Base-by-base conservation (phyloP, 2,797 vertebrate species). In the Nyctalus aviator region DNA sequence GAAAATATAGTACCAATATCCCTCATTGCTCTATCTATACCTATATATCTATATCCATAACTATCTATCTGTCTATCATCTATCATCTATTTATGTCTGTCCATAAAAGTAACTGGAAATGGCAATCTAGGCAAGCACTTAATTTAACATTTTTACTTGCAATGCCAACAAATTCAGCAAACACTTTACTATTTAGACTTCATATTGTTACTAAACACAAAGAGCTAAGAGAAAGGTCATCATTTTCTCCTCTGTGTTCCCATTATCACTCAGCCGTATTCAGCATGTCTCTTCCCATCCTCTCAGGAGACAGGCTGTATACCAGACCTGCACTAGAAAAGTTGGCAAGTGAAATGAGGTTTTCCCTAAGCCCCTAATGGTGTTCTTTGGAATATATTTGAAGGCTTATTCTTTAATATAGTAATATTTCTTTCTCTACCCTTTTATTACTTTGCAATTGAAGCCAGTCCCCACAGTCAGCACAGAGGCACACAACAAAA, bases 321-420 rank as follows among this genome's bases (percentile, higher is more conserved):
- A 90, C 90, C 89, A 92, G 66, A 90, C 77, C 89, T 88, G 91
- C 77, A 90, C 96, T 96, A 94, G 78, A 82, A 95, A 95, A 93
- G 89, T 91, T 96, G 94, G 81, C 57, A 94, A 96, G 77, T 95
- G 35, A 91, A 96, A 94, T 94, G 91, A 93, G 75, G 94, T 90
- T 94, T 96, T 82, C 90, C 93, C 35, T 69, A 95, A 86, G 90
- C 57, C 82, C 90, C 59, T 83, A 85, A 91, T 18, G 86, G 64
- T 94, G 69, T 87, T 90, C 62, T 8, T 46, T 95, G 84, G 66
- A 95, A 91, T 96, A 94, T 85, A 96, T 95, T 95, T 94, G 94
- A 95, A 93, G 86, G 73, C 59, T 79, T 95, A 94, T n/a, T n/a
- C 83, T 96, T 92, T 96, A 96, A 93, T 94, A 87, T 77, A 95